Evolutionary conservation across 2,113 vertebrate genomes (phyloP).

Genomic region (Saimiri boliviensis): DNA sequence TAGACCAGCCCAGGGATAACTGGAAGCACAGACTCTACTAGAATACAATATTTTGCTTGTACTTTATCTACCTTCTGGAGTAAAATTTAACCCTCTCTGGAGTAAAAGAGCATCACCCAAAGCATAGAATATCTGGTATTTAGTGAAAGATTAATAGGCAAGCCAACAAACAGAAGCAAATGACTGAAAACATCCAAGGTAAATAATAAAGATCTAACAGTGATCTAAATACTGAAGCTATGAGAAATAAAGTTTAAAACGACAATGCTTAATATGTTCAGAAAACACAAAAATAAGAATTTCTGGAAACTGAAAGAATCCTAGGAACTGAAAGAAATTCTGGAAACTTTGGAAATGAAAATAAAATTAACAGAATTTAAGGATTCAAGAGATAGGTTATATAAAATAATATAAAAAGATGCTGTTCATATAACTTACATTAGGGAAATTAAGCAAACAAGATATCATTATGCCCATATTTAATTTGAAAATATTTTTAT

Average conservation of each 20-base stretch:
- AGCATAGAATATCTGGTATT: not conserved
- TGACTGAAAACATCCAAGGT: not conserved
- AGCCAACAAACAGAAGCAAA: not conserved
- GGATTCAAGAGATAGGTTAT: not conserved
- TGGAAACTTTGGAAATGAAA: not conserved
- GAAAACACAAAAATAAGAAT: not conserved
- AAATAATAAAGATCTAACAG: not conserved
- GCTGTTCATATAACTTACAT: not conserved
- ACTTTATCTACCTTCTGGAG: not conserved
- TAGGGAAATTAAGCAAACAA: not conserved
- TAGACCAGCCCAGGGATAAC: not conserved
- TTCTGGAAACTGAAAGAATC: too few relatives aligned
- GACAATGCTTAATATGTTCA: not conserved
- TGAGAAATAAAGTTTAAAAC: not conserved
- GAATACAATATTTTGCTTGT: not conserved
- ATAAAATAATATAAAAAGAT: not conserved
- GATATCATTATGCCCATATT: not conserved
- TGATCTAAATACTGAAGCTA: not conserved
- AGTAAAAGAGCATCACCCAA: not conserved
- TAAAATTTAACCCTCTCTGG: not conserved
- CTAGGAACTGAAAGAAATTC: not conserved
- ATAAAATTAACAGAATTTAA: not conserved
- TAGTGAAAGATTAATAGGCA: not conserved
- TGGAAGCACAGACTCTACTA: not conserved
- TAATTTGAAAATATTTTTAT: not conserved